phyloP scores from a whole-genome alignment of 2,113 vertebrate species.

The Recurvirostra avosetta region DNA sequence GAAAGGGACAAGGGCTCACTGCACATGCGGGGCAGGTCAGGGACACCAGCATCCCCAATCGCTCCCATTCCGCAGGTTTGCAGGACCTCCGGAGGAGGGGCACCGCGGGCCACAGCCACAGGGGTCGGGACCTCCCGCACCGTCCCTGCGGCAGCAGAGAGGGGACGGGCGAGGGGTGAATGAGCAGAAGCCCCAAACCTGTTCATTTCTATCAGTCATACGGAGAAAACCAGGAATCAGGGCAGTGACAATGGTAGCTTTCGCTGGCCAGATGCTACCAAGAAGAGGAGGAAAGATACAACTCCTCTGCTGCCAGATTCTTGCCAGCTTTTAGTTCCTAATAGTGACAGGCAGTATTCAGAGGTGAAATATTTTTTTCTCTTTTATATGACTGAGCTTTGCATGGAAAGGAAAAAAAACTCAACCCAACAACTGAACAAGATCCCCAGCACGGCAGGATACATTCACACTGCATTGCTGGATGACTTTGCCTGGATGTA shows the following conservation, averaged over 20 bases:
- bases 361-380: no score
- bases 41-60: not conserved
- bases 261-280: not conserved
- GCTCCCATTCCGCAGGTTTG: accelerated
- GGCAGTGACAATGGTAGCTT: not conserved
- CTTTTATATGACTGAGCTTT: no score
- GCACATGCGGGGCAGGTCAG: not conserved
- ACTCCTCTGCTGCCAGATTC: not conserved
- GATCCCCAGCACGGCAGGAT: not conserved
- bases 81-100: not conserved
- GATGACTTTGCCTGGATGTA: not conserved
- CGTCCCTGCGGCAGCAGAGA: accelerated
- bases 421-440: no score
- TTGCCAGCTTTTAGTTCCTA: not conserved
- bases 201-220: not conserved
- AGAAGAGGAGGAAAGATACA: not conserved
- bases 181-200: not conserved
- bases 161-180: not conserved
- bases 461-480: not conserved
- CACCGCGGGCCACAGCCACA: accelerated
- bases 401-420: no score
- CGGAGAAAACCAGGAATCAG: not conserved
- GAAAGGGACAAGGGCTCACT: not conserved
- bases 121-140: accelerated
- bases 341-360: not conserved